Conservation (phyloP, 1,140 invertebrate species). For the Penaeus indicus region DNA sequence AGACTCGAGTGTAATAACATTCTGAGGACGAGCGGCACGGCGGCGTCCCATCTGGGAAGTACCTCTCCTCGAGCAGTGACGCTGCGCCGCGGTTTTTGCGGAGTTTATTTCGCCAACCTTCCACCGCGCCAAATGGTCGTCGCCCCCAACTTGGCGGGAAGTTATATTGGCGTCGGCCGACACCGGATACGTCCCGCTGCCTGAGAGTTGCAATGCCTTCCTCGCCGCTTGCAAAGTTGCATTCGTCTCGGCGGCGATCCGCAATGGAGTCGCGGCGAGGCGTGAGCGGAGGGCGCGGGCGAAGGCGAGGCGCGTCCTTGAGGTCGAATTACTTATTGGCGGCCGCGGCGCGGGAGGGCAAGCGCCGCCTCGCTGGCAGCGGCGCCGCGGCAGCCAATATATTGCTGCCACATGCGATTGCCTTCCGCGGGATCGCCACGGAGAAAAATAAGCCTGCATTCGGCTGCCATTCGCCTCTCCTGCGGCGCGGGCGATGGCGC, state of each 20-base stretch:
- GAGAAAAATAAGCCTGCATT: neutral
- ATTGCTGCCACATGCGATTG: neutral
- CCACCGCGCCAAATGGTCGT: neutral
- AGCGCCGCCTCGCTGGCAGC: conserved; percentile 12
- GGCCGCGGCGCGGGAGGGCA: conserved; percentile 4
- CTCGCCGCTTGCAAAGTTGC: neutral
- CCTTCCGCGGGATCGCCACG: neutral
- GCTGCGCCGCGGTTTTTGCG: conserved; percentile 31
- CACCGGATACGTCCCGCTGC: too few species aligned
- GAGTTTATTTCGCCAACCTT: conserved; percentile 48
- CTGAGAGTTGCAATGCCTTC: neutral
- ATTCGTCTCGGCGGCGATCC: neutral
- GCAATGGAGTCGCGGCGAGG: neutral
- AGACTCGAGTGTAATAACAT: neutral
- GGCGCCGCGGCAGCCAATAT: neutral
- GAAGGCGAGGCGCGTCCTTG: neutral
- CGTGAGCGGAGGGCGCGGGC: neutral
- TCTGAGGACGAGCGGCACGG: conserved; percentile 8
- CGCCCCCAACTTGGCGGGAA: neutral
- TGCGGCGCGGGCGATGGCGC: neutral
- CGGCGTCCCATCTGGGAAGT: conserved; percentile 31
- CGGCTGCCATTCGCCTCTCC: too few species aligned
- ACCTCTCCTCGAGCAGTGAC: conserved; percentile 44
- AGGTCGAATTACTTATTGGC: conserved; percentile 26
- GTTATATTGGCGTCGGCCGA: conserved; percentile 30